Evolutionary conservation across 1,140 invertebrate genomes (phyloP).

Genomic region (Drosophila bipectinata): DNA sequence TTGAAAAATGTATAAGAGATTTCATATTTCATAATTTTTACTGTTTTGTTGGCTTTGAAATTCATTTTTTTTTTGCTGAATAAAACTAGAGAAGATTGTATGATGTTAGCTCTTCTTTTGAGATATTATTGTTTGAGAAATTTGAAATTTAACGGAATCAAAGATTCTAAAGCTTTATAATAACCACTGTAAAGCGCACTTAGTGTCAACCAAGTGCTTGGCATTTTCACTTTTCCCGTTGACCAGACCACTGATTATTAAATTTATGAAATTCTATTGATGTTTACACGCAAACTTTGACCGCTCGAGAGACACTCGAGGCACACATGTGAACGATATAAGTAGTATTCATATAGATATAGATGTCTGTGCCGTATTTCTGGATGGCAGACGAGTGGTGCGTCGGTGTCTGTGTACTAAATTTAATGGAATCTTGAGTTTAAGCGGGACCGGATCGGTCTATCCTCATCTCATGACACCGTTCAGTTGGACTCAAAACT

Average conservation of each 20-base stretch:
- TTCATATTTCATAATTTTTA: no score
- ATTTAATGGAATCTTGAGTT: constrained; percentile 71
- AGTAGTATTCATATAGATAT: background rate
- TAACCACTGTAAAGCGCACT: constrained; percentile 48
- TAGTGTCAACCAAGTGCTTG: constrained; percentile 46
- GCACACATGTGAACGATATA: constrained; percentile 18
- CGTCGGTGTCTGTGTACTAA: constrained; percentile 64
- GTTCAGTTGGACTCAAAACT: constrained; percentile 65
- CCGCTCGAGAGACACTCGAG: constrained; percentile 52
- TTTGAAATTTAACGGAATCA: background rate
- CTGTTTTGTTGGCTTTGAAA: no score
- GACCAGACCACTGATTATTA: constrained; percentile 70
- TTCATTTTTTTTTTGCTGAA: no score
- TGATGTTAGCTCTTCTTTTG: no score
- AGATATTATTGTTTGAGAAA: no score
- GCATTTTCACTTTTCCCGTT: constrained; percentile 73
- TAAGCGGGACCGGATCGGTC: constrained; percentile 58
- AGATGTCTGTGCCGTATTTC: constrained; percentile 9
- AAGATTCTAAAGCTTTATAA: background rate
- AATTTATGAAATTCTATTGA: constrained; percentile 83
- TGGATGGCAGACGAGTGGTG: constrained; percentile 37
- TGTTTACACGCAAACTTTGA: constrained; percentile 80
- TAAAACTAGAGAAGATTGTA: no score
- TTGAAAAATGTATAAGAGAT: no score
- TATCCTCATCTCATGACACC: constrained; percentile 41